Evolutionary conservation across 2,888 invertebrate genomes (phyloP).

Genomic region (Sesamia inferens): DNA sequence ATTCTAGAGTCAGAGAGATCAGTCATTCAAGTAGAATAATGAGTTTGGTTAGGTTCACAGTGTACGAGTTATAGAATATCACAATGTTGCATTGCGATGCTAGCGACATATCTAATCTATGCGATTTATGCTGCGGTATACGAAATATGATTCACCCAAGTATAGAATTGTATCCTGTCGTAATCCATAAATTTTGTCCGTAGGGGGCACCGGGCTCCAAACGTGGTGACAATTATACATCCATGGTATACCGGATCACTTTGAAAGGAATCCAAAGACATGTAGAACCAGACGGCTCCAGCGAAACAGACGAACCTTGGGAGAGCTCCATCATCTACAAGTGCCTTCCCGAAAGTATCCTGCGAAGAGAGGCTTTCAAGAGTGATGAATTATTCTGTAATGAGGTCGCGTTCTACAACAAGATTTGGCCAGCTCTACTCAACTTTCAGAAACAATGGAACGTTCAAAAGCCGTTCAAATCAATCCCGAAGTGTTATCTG

Average conservation of each 20-base stretch:
- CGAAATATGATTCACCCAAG: not conserved
- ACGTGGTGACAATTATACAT: slow-evolving; percentile 93
- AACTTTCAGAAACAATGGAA: slow-evolving; percentile 89
- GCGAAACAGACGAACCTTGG: slow-evolving; percentile 88
- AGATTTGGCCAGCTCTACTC: slow-evolving; percentile 92
- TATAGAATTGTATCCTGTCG: not conserved
- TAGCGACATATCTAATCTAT: not conserved
- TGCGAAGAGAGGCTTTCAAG: slow-evolving; percentile 92
- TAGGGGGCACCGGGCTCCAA: slow-evolving; percentile 93
- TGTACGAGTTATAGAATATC: too few relatives aligned
- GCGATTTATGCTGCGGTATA: not conserved
- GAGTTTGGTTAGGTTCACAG: too few relatives aligned
- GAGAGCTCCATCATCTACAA: slow-evolving; percentile 92
- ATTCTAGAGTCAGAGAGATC: too few relatives aligned
- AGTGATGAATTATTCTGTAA: slow-evolving; percentile 93
- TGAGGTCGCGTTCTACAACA: slow-evolving; percentile 93
- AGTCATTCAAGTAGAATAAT: too few relatives aligned
- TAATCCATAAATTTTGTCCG: not conserved
- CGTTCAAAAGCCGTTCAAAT: slow-evolving; percentile 84
- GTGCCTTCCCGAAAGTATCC: slow-evolving; percentile 91
- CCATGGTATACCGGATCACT: slow-evolving; percentile 92
- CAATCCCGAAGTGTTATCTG: slow-evolving; percentile 91
- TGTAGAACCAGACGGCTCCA: slow-evolving; percentile 73
- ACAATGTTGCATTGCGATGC: too few relatives aligned
- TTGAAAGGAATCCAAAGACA: slow-evolving; percentile 87